These are phyloP conservation scores for Drosophila rellima DNA, from an alignment of 2,888 invertebrate species.

Conservation along the genomic window DNA sequence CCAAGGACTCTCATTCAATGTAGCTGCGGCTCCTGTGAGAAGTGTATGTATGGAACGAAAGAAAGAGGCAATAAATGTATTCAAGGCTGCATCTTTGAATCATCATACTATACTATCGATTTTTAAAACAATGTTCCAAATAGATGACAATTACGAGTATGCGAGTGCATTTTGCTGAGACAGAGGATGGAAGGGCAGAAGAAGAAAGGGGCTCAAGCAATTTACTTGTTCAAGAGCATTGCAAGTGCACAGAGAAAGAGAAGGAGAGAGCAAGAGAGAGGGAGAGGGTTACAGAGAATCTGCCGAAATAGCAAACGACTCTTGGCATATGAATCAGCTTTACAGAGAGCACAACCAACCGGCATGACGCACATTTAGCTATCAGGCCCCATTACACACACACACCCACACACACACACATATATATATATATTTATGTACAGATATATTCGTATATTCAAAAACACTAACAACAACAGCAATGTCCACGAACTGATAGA, in stretches of 20 bases:
- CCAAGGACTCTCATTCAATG: constrained; percentile 75
- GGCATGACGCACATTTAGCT: constrained; percentile 53
- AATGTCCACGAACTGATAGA: constrained; percentile 35
- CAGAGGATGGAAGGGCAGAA: neutral
- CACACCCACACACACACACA: constrained; percentile 3
- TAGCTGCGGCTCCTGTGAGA: constrained; percentile 62
- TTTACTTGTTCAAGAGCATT: constrained; percentile 39
- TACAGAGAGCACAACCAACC: constrained; percentile 19
- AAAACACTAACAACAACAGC: constrained; percentile 20
- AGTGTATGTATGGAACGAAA: constrained; percentile 14
- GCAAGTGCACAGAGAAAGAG: constrained; percentile 17
- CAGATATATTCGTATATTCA: constrained; percentile 4
- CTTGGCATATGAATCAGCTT: constrained; percentile 31
- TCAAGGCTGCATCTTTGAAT: constrained; percentile 52
- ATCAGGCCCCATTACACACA: constrained; percentile 25
- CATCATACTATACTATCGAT: constrained; percentile 52
- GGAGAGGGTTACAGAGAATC: neutral
- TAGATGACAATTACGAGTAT: constrained; percentile 36
- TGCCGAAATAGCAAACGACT: constrained; percentile 25
- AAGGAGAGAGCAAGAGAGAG: too few species aligned
- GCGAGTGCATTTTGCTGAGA: constrained; percentile 4
- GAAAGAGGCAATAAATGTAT: constrained; percentile 13
- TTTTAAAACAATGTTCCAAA: constrained; percentile 49
- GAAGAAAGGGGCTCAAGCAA: constrained; percentile 9
- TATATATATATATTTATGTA: neutral